Conservation (phyloP, 2,888 invertebrate genomes). For the Plebejus melissa region DNA sequence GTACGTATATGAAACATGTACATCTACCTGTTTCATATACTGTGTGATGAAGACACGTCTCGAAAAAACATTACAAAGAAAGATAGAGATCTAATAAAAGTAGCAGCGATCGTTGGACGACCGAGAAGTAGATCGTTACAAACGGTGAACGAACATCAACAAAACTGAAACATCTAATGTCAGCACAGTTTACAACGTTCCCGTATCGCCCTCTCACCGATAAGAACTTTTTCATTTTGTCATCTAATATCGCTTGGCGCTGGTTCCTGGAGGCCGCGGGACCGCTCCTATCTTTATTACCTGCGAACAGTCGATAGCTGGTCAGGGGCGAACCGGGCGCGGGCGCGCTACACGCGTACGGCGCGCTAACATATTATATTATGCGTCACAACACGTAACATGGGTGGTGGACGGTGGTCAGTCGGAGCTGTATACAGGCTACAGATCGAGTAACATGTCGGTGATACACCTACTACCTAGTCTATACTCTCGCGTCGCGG, state of each 20-base stretch:
- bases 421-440: neutral
- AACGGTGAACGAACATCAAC: slow-evolving; percentile 51
- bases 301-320: slow-evolving; percentile 73
- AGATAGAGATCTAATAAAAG: slow-evolving; percentile 41
- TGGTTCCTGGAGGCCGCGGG: slow-evolving; percentile 84
- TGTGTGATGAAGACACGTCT: slow-evolving; percentile 35
- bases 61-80: slow-evolving; percentile 37
- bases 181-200: slow-evolving; percentile 66
- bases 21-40: slow-evolving; percentile 35
- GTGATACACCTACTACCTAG: neutral
- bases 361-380: slow-evolving; percentile 31
- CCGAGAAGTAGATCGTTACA: slow-evolving; percentile 58
- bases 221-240: slow-evolving; percentile 96
- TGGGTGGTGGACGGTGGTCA: slow-evolving; percentile 26
- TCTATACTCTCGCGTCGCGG: slow-evolving; percentile 36
- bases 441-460: slow-evolving; percentile 1
- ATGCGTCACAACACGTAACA: slow-evolving; percentile 27
- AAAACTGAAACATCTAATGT: slow-evolving; percentile 65
- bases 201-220: slow-evolving; percentile 84
- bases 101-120: slow-evolving; percentile 65
- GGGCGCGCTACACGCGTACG: slow-evolving; percentile 54
- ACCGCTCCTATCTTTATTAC: slow-evolving; percentile 83
- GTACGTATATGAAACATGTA: slow-evolving; percentile 32
- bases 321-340: slow-evolving; percentile 65
- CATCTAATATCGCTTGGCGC: slow-evolving; percentile 92